These are phyloP conservation scores for Hipposideros larvatus DNA, from an alignment of 2,797 vertebrate genomes.

Conservation along the genomic window DNA sequence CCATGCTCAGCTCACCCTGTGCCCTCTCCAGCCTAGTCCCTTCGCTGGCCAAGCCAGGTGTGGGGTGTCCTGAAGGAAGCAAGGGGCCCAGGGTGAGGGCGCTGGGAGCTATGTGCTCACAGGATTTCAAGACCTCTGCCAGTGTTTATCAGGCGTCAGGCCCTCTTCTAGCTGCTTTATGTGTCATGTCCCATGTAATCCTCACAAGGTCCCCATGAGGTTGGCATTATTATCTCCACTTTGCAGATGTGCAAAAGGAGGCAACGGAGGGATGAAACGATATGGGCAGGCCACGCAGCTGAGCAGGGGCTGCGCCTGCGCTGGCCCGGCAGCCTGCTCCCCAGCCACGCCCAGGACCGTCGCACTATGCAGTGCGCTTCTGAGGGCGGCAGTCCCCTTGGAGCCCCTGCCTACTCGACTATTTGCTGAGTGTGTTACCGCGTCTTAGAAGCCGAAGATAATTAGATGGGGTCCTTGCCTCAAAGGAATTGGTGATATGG, in stretches of 20 bases:
- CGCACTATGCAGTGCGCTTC: fast-evolving
- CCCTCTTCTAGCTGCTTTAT: not conserved
- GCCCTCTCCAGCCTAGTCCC: not conserved
- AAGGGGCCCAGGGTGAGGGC: not conserved
- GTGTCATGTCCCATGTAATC: not conserved
- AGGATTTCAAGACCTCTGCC: not conserved
- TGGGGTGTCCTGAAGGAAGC: not conserved
- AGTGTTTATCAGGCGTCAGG: fast-evolving
- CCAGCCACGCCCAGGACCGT: not conserved
- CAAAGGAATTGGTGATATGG: constrained; percentile 6
- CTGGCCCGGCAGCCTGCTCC: not conserved
- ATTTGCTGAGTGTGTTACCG: not conserved
- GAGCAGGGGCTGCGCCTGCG: not conserved
- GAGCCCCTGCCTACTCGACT: not conserved
- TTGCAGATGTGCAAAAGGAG: not conserved
- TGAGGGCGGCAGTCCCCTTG: not conserved
- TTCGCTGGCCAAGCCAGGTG: not conserved
- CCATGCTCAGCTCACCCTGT: not conserved
- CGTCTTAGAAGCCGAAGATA: constrained; percentile 10
- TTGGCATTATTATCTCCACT: not conserved
- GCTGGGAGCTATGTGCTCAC: fast-evolving
- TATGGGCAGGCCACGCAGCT: not conserved
- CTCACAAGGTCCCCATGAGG: not conserved
- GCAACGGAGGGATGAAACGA: not conserved
- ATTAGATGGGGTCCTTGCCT: constrained; percentile 30